Evolutionary conservation across 1,140 invertebrate genomes (phyloP), one percentile per base, ranked within the genome.

Genomic region (Tetragonula clypearis): DNA sequence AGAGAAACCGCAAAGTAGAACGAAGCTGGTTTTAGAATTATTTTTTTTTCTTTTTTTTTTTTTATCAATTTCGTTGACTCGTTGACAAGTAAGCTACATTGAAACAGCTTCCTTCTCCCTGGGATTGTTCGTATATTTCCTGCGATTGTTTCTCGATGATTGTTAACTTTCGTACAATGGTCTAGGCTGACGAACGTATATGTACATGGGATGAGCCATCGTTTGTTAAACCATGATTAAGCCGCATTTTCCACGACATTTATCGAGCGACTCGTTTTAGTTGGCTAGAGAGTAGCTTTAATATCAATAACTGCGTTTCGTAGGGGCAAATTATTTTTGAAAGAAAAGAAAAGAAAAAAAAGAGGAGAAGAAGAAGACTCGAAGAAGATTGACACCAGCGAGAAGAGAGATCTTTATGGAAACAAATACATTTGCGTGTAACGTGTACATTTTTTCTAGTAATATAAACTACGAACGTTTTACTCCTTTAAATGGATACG

Each of bases 361-460:
- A 30, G 30, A 30, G 1, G 30, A 30, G 2, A 41, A 41, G 5
- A 41, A 41, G 41, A 55, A 19, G 60, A 84, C 76, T 23, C 12
- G 23, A 55, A 71, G 30, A 55, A 71, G 30, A 55, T 79, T 76
- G 30, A 14, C 41, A 17, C 17, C 21, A 41, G 65, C 12, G 23
- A 26, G 26, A 62, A 62, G 26, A 62, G n/a, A 30, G 49, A 65
- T 65, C 56, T 35, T 55, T 23, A 65, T 56, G n/a, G 23, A 75
- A 23, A 60, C 23, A 12, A 82, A 23, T 53, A 53, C 21, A 35
- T 62, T 75, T 65, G 9, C 69, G n/a, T 58, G 41, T 30, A 53
- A 74, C 21, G 30, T 81, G 71, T 74, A 58, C 69, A 85, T 81
- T 81, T 73, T 65, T 74, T 65, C 84, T 85, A 81, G n/a, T 21